Conservation (phyloP, 2,797 vertebrate genomes). For the Leuciscus waleckii region DNA sequence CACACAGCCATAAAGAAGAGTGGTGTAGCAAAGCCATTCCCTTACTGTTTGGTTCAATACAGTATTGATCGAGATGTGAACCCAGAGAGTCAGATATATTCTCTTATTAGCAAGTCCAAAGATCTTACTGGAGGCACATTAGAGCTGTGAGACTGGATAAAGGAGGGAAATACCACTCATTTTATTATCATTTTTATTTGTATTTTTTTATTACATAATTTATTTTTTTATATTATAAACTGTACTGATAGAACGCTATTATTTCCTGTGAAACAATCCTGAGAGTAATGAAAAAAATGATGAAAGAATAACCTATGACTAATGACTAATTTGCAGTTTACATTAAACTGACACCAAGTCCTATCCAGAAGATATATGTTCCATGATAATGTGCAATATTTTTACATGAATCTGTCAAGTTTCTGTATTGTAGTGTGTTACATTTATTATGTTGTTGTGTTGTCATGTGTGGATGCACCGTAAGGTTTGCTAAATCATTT, state of each 20-base stretch:
- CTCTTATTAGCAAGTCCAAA: conserved; percentile 77
- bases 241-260: neutral
- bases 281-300: neutral
- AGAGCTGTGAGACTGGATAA: conserved; percentile 49
- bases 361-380: neutral
- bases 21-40: conserved; percentile 71
- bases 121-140: conserved; percentile 70
- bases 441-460: no score
- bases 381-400: no score
- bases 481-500: no score
- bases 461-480: no score
- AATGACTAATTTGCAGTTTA: neutral
- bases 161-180: neutral
- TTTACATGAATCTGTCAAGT: no score
- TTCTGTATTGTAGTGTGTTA: no score
- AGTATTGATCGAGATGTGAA: conserved; percentile 77
- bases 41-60: conserved; percentile 72
- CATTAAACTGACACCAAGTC: neutral
- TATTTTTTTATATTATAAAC: conserved; percentile 7
- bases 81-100: conserved; percentile 70
- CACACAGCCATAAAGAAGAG: conserved; percentile 65
- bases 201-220: neutral
- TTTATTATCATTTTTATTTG: neutral
- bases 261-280: neutral
- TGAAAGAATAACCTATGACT: neutral